Base-by-base conservation (phyloP, 2,888 invertebrate genomes). In the Dolomedes plantarius region DNA sequence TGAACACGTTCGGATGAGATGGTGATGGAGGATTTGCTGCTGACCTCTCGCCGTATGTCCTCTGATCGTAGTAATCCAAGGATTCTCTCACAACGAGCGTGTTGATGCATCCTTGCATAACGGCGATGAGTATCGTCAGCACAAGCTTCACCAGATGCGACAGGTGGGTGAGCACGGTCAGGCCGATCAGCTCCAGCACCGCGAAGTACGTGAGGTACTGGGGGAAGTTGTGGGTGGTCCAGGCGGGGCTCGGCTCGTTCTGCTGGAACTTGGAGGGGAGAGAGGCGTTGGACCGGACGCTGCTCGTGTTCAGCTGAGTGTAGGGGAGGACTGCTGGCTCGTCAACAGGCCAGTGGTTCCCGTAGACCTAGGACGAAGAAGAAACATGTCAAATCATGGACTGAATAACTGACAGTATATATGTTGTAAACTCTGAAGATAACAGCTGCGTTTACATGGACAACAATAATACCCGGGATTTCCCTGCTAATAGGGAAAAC, bases 151-250 rank as follows among this genome's bases (percentile, higher is more conserved):
- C 93, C 86, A 94, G 91, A 90, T 95, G 95, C 50, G 94, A 94
- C 75, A 95, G 92, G 90, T 95, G 95, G 0, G 94, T 94, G 88
- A 95, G 94, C 89, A 95, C 93, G 28, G 95, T 94, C 69, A 94
- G 93, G 1, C 94, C 94, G 86, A 95, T 93, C 86, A 95, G 91
- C 83, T 95, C 94, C 86, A 95, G 92, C 72, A 95, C 94, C 72
- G 93, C 93, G 90, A 94, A 94, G 91, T 94, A 94, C 88, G 94
- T 94, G 91, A 95, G 94, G 91, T 95, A 95, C 68, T 95, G 94
- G 56, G 95, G 95, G 82, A 87, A 88, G 74, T 80, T 81, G 86
- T 88, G 86, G 11, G 79, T 77, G 56, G 67, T 31, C n/a, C 36
- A 31, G 1, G 32, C 32, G n/a, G 32, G 67, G 2, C 56, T 11